phyloP scores from a whole-genome alignment of 2,888 invertebrate genomes.

The Pseudolycoriella hygida region DNA sequence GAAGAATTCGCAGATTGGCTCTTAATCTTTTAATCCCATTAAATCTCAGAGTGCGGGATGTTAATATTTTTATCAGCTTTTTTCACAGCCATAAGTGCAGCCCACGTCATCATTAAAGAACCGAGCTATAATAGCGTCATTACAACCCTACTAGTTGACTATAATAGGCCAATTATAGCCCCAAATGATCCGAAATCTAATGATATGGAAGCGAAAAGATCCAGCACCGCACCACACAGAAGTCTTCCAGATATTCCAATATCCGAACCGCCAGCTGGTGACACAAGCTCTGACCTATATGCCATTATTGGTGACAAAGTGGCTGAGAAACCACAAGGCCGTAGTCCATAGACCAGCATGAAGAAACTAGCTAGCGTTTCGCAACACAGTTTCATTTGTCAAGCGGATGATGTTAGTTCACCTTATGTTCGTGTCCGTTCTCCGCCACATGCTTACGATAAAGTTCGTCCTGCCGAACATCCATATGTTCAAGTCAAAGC shows the following conservation, averaged over 20 bases:
- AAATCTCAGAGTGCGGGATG: too few species aligned
- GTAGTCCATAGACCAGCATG: conserved; percentile 24
- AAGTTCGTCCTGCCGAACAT: conserved; percentile 23
- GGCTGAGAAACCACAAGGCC: conserved; percentile 21
- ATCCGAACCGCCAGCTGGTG: conserved; percentile 45
- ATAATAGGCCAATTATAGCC: too few species aligned
- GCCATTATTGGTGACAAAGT: conserved; percentile 57
- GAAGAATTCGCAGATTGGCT: too few species aligned
- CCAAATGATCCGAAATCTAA: conserved; percentile 5
- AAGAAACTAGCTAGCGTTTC: conserved; percentile 35
- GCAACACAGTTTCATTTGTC: conserved; percentile 40
- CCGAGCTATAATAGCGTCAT: too few species aligned
- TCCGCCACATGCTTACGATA: conserved; percentile 48
- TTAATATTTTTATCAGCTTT: too few species aligned
- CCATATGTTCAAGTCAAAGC: conserved; percentile 27
- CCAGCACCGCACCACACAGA: conserved; percentile 39
- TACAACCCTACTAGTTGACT: too few species aligned
- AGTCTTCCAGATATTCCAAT: conserved; percentile 75
- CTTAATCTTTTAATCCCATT: too few species aligned
- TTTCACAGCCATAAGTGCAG: too few species aligned
- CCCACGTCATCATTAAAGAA: too few species aligned
- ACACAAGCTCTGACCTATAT: conserved; percentile 70
- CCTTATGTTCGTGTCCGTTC: conserved; percentile 47
- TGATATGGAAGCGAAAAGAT: conserved; percentile 11
- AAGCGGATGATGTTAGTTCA: conserved; percentile 38